Evolutionary conservation across 2,888 invertebrate species (phyloP), one percentile per base, ranked within the genome.

Genomic region (Ormyrus thymus): DNA sequence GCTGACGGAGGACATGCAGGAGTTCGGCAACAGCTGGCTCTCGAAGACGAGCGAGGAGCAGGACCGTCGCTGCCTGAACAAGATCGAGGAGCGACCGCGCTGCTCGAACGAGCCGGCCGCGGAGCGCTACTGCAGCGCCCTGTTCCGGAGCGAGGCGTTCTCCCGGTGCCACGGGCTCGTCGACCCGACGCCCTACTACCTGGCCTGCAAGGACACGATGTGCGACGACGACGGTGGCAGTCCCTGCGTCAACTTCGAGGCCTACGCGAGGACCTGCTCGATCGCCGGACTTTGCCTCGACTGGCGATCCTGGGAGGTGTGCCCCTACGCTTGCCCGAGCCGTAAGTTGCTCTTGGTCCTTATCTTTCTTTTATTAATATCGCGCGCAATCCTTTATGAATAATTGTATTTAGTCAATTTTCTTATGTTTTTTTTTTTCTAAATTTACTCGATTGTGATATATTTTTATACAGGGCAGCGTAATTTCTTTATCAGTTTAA

Each of bases 211-310:
- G 80, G 92, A 93, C 82, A 95, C 94, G 77, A 87, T 93, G 83
- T 95, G 93, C 90, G 92, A 90, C 83, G 91, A 93, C 90, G 92
- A 90, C 83, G 91, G 90, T 7, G 91, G 90, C 13, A 91, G 92
- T 82, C 91, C 93, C 0, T 97, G 97, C 86, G 91, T 91, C 15
- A 91, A 93, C 0, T 90, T 96, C 13, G 93, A 94, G 83, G 93
- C 94, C 0, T 97, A 96, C 87, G 95, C 95, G 0, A 92, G 93
- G 77, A 94, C 94, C 82, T 97, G 97, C 84, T 59, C 91, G 93
- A 90, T 92, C 11, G 92, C 92, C 76, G 95, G 94, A 9, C 92
- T 96, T n/a, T 96, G 96, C 85, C 90, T 95, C 0, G 91, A 93
- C 84, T 96, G 97, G 96, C 91, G 95, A 73, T 90, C 90, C 0